phyloP scores from a whole-genome alignment of 2,113 vertebrate species.

The Anguilla japonica region DNA sequence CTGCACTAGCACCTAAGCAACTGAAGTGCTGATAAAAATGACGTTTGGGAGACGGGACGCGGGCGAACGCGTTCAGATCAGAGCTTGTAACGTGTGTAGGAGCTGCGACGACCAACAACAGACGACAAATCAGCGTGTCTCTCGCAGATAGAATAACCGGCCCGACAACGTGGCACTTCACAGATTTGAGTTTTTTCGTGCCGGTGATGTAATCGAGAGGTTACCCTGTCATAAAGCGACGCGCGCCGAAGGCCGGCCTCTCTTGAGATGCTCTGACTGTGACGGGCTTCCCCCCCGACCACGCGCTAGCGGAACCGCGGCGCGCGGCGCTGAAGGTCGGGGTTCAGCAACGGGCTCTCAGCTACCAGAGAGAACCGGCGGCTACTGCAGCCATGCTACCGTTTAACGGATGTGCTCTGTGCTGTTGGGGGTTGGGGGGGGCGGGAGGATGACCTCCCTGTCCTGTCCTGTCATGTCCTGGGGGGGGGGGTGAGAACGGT shows the following conservation, averaged over 20 bases:
- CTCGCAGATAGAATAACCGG: neutral
- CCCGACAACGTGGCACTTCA: too few relatives aligned
- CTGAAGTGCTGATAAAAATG: neutral
- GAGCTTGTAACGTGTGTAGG: neutral
- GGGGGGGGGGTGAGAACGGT: constrained; percentile 9
- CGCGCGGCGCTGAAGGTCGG: neutral
- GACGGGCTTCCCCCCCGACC: neutral
- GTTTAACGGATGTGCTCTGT: neutral
- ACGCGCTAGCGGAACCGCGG: too few relatives aligned
- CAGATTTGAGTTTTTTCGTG: neutral
- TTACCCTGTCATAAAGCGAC: neutral
- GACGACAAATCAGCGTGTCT: neutral
- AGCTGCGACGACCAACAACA: neutral
- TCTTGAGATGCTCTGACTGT: neutral
- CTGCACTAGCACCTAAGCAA: too few relatives aligned
- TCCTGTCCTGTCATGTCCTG: constrained; percentile 9
- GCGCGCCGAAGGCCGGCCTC: neutral
- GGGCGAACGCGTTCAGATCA: neutral
- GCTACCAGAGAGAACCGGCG: neutral
- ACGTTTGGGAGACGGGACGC: neutral
- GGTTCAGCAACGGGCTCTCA: neutral
- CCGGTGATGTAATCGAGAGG: neutral
- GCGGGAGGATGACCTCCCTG: constrained; percentile 14
- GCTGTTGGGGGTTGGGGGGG: neutral
- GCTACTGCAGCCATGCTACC: neutral